Percentiles rank a stretch among this genome's conserved stretches.
phyloP scores from a whole-genome alignment of 2,797 vertebrate genomes.

The Sebastes itinus region DNA sequence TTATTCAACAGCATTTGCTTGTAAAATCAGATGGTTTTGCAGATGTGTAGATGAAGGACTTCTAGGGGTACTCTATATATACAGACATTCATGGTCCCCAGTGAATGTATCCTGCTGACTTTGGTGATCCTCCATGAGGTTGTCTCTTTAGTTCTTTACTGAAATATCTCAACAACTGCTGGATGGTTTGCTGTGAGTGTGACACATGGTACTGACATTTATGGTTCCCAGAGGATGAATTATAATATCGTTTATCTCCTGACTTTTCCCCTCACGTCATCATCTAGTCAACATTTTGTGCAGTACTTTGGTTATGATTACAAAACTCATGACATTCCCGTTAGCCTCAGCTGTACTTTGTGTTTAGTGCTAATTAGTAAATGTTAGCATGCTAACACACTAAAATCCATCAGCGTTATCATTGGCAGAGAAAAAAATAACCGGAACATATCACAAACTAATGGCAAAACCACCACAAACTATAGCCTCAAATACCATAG shows the following conservation, averaged over 20 bases:
- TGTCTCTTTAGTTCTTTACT: not conserved
- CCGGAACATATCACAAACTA: not conserved
- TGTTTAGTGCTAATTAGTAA: not conserved
- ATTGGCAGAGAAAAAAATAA: not conserved
- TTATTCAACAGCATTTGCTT: not conserved
- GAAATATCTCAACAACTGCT: not conserved
- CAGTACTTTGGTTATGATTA: not conserved
- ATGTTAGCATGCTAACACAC: not conserved
- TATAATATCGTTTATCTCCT: not conserved
- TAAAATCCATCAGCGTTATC: not conserved
- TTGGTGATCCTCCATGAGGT: not conserved
- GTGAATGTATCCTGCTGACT: not conserved
- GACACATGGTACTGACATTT: not conserved
- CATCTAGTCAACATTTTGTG: not conserved
- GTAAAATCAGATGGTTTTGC: not conserved
- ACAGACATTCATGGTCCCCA: not conserved
- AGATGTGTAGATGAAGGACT: not conserved
- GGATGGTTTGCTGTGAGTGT: not conserved
- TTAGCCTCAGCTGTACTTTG: not conserved
- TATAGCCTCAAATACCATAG: not conserved
- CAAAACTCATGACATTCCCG: not conserved
- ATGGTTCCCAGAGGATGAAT: not conserved
- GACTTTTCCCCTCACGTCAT: not conserved
- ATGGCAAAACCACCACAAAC: not conserved
- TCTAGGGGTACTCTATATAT: not conserved